Base-by-base conservation (phyloP, 64 coral and sea anemone species). In the Orbicella faveolata region DNA sequence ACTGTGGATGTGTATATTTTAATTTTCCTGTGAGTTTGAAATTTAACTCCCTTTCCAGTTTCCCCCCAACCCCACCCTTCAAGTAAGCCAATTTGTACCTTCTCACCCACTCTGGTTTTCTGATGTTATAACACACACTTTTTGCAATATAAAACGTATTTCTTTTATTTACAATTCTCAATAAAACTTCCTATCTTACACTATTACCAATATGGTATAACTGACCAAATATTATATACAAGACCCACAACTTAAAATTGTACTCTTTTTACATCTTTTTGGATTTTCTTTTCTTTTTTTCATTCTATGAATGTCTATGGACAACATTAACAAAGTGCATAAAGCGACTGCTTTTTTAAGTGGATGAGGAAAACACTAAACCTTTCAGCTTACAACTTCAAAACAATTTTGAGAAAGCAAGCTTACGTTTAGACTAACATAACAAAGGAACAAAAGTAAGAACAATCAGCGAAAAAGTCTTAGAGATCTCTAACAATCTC, bases 221-320 rank as follows among this genome's bases (percentile, higher is more conserved):
- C 52, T 52, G 51, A 25, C n/a, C 65, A 85, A 70, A 67, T 84
- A 84, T 20, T 70, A 85, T 85, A 12, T 85, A 85, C 82, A 85
- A 14, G 25, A 72, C 82, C 63, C 63, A 68, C 33, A 85, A 69
- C 65, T 72, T 85, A 65, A 83, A 67, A 83, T 8, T 57, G 35
- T 84, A 25, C 34, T 52, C 65, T 72, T 84, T 84, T 85, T 85
- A 64, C 20, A 85, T 25, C 73, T 70, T 20, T 52, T 52, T 70
- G 21, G 21, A 26, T n/a, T 70, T 70, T 67, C 23, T 3, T 23
- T 48, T 69, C 15, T 72, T 66, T 72, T 39, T 72, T 52, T 72
- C 64, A 65, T 83, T 83, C 20, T 65, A 83, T 41, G 80, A 83
- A 83, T 33, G 78, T 83, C 20, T 39, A 15, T 83, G 61, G 34